Evolutionary conservation across 2,888 invertebrate genomes (phyloP), one percentile per base, ranked within the genome.

Genomic region (Hyalella azteca): DNA sequence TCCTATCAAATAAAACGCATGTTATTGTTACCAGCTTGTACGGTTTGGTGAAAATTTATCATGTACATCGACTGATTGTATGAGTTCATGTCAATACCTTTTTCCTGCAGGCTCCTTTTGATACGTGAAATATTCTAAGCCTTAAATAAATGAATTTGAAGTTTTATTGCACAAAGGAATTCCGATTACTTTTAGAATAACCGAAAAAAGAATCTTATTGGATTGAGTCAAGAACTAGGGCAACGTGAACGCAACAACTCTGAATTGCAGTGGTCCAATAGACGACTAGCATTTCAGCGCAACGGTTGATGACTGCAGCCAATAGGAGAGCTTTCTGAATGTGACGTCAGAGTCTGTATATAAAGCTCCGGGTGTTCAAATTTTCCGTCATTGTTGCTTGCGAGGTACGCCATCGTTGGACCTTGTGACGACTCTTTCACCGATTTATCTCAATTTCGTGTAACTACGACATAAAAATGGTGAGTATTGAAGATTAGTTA

Each of bases 331-430:
- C 36, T 29, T 19, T 15, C 32, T 36, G 32, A 1, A n/a, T 41
- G 45, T 41, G 40, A 75, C 75, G 75, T 75, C 75, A n/a, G n/a
- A 45, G 45, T 36, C 13, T 0, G 13, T 75, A 75, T 75, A 75
- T 75, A 75, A 75, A 41, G n/a, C n/a, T 22, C 40, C 22, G 22
- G 45, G 26, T n/a, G 40, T 75, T 75, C 45, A 45, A 45, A 75
- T 13, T 26, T 7, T 75, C 40, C 22, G 1, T 45, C 36, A 41
- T 39, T 45, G 40, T 75, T 75, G 75, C 40, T 75, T 75, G 29
- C 75, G 75, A 75, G 75, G 75, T 9, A 75, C 75, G 40, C 22
- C 75, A 75, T 48, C 45, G 45, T 22, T 41, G 75, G 75, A 45
- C 75, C 75, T 75, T 75, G 75, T 75, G 75, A 45, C 45, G 29